A percentile compares a stretch with the other conserved stretches of the same genome.
These are phyloP conservation scores for Tachina grossa DNA, from an alignment of 2,888 invertebrate species.

Conservation along the genomic window DNA sequence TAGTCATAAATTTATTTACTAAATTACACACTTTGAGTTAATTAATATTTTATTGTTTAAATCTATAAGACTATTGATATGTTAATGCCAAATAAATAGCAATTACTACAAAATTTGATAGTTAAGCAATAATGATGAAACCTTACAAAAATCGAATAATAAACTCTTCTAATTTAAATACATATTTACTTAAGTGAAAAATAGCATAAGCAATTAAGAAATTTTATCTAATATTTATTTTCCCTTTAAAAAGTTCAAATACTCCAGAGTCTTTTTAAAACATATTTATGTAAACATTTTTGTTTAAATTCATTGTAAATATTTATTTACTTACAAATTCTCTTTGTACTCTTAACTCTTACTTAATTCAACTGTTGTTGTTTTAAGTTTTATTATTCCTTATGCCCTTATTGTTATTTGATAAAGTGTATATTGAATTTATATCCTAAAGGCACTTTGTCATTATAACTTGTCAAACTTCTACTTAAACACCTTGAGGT, in stretches of 20 bases:
- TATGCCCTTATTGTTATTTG: slow-evolving; percentile 51
- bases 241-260: not conserved
- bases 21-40: too few relatives aligned
- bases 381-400: not conserved
- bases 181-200: too few relatives aligned
- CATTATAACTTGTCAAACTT: slow-evolving; percentile 65
- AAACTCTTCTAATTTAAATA: too few relatives aligned
- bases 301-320: not conserved
- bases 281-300: not conserved
- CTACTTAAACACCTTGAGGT: slow-evolving; percentile 58
- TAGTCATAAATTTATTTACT: too few relatives aligned
- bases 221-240: too few relatives aligned
- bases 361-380: not conserved
- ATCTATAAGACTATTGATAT: too few relatives aligned
- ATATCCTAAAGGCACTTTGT: slow-evolving; percentile 58
- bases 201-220: too few relatives aligned
- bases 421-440: slow-evolving; percentile 63
- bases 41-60: too few relatives aligned
- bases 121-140: too few relatives aligned
- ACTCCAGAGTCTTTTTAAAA: slow-evolving; percentile 5
- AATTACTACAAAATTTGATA: too few relatives aligned
- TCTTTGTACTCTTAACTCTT: not conserved
- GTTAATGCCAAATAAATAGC: too few relatives aligned
- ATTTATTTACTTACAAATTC: not conserved
- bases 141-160: too few relatives aligned